These are phyloP conservation scores for Halichondria panicea DNA, from an alignment of 37 sponge, comb jelly and placozoan genomes.

Conservation along the genomic window DNA sequence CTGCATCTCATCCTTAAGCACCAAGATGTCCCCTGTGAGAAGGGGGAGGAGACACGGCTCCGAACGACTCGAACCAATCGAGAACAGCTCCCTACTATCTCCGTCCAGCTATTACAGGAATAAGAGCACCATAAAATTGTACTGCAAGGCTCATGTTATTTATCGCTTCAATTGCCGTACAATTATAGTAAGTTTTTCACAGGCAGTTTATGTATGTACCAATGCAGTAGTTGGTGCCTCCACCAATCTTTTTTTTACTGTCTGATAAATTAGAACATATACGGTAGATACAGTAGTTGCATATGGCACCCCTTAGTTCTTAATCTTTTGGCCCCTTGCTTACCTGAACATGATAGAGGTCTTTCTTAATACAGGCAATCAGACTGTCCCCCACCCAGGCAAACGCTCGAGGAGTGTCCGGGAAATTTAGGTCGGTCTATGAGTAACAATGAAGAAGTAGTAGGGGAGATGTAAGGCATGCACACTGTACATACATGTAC, in stretches of 20 bases:
- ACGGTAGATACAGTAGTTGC: neutral
- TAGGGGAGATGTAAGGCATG: too few relatives aligned
- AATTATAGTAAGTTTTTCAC: neutral
- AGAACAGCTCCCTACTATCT: constrained; percentile 56
- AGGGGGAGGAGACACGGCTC: constrained; percentile 51
- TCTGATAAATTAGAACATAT: neutral
- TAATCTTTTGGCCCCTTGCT: too few relatives aligned
- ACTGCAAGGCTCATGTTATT: too few relatives aligned
- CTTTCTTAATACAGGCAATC: constrained; percentile 47
- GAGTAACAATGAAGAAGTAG: neutral
- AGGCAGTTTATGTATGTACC: neutral
- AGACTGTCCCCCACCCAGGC: constrained; percentile 57
- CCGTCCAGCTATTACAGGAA: constrained; percentile 43
- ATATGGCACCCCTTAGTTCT: neutral
- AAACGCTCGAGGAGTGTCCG: constrained; percentile 38
- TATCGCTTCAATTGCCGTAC: too few relatives aligned
- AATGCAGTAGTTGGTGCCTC: neutral
- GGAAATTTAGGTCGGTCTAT: constrained; percentile 48
- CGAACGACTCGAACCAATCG: constrained; percentile 40
- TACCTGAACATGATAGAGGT: constrained; percentile 31
- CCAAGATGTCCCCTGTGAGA: constrained; percentile 40
- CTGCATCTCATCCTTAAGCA: constrained; percentile 50
- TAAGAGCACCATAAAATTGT: too few relatives aligned
- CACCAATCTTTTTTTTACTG: neutral
- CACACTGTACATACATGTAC: too few relatives aligned